phyloP scores from a whole-genome alignment of 1,140 invertebrate species.

The Pemphigus obesinymphae region DNA sequence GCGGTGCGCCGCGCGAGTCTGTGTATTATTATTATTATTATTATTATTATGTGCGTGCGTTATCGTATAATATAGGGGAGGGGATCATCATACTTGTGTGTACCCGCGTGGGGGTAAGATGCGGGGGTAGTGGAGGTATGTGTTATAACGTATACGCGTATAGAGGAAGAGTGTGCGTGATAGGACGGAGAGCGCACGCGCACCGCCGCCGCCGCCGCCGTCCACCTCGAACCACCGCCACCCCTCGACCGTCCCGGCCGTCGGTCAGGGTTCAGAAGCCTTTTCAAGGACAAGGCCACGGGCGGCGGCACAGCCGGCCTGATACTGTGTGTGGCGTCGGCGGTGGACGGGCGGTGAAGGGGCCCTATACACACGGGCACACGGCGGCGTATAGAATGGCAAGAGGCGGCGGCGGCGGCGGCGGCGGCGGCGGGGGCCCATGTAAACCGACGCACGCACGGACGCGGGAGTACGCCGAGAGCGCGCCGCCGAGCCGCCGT shows the following conservation, averaged over 20 bases:
- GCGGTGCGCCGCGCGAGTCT: neutral
- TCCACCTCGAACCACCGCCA: neutral
- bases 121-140: neutral
- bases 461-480: neutral
- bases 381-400: neutral
- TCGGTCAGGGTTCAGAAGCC: constrained; percentile 44
- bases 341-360: neutral
- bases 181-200: constrained; percentile 23
- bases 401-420: neutral
- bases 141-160: too few relatives aligned
- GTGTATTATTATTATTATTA: neutral
- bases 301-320: constrained; percentile 8
- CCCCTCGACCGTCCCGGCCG: neutral
- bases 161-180: neutral
- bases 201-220: neutral
- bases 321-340: constrained; percentile 3
- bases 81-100: neutral
- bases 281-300: constrained; percentile 46
- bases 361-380: too few relatives aligned
- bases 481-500: neutral
- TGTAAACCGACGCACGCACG: neutral
- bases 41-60: constrained; percentile 5
- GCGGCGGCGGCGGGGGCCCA: neutral
- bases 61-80: neutral
- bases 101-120: neutral